Evolutionary conservation across 1,140 invertebrate genomes (phyloP).

Genomic region (Cyclargus thomasi): DNA sequence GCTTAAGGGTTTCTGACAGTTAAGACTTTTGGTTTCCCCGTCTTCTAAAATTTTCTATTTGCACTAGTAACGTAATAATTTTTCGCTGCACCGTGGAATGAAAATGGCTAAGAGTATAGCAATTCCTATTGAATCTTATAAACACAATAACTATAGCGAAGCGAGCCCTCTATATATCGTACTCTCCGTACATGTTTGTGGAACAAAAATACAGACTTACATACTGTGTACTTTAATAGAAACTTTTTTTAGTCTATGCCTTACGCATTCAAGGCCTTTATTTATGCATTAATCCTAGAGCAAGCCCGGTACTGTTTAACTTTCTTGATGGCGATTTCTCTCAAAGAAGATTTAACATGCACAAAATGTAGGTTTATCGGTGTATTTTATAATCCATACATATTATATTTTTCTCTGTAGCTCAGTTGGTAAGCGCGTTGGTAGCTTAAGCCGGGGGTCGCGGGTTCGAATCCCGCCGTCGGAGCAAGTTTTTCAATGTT

Average conservation of each 20-base stretch:
- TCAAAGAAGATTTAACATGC: background rate
- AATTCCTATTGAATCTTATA: no score
- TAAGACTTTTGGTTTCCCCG: background rate
- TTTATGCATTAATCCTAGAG: conserved; percentile 9
- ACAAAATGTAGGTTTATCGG: background rate
- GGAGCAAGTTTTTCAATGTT: no score
- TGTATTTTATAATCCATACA: background rate
- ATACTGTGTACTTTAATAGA: background rate
- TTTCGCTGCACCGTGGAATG: background rate
- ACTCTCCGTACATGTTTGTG: no score
- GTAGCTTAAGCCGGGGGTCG: no score
- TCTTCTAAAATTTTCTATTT: background rate
- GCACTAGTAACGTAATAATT: background rate
- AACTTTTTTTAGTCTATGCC: background rate
- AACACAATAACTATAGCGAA: no score
- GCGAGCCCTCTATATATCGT: no score
- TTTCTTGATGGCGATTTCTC: background rate
- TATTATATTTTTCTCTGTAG: no score
- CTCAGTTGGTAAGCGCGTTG: no score
- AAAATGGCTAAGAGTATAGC: background rate
- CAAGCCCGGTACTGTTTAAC: background rate
- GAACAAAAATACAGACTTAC: background rate
- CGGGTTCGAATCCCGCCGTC: no score
- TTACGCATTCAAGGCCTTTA: conserved; percentile 4
- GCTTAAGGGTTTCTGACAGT: background rate